Conservation (phyloP, 2,888 invertebrate genomes). For the Drosophila fulvimacula region DNA sequence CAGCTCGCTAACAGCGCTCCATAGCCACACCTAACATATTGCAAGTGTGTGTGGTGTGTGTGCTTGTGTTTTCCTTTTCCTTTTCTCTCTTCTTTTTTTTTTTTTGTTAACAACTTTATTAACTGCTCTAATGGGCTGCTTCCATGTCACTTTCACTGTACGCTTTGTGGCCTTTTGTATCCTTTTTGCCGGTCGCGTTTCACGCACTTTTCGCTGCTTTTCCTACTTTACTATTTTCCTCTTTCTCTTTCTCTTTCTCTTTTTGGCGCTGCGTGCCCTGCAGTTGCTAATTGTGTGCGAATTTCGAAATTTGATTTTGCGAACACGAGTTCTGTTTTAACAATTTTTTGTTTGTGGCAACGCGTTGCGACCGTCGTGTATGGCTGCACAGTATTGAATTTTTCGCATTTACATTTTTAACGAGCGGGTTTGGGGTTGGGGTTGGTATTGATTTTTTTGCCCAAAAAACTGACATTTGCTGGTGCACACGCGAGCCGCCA, state of each 20-base stretch:
- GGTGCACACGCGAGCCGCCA: slow-evolving; percentile 37
- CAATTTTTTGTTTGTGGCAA: slow-evolving; percentile 38
- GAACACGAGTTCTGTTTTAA: slow-evolving; percentile 34
- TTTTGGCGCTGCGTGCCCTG: slow-evolving; percentile 59
- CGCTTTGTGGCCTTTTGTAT: slow-evolving; percentile 26
- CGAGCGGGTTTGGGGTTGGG: slow-evolving; percentile 78
- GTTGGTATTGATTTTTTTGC: slow-evolving; percentile 84
- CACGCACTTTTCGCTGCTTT: slow-evolving; percentile 44
- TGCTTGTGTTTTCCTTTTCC: neutral
- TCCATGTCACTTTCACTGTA: slow-evolving; percentile 49
- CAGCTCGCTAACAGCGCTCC: slow-evolving; percentile 43
- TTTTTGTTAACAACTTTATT: neutral
- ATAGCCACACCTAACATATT: slow-evolving; percentile 71
- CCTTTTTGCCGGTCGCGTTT: slow-evolving; percentile 42
- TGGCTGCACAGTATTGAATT: slow-evolving; percentile 83
- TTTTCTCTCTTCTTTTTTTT: neutral
- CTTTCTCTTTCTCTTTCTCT: slow-evolving; percentile 7
- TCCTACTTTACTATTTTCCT: slow-evolving; percentile 9
- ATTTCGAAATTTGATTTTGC: slow-evolving; percentile 31
- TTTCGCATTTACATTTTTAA: slow-evolving; percentile 82
- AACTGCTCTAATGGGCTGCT: slow-evolving; percentile 23
- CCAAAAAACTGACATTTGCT: slow-evolving; percentile 61
- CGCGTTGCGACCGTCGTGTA: slow-evolving; percentile 72
- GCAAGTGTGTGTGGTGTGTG: neutral
- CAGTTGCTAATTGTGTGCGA: slow-evolving; percentile 4